Conservation (phyloP, 2,888 invertebrate species). For the Tipula lateralis region DNA sequence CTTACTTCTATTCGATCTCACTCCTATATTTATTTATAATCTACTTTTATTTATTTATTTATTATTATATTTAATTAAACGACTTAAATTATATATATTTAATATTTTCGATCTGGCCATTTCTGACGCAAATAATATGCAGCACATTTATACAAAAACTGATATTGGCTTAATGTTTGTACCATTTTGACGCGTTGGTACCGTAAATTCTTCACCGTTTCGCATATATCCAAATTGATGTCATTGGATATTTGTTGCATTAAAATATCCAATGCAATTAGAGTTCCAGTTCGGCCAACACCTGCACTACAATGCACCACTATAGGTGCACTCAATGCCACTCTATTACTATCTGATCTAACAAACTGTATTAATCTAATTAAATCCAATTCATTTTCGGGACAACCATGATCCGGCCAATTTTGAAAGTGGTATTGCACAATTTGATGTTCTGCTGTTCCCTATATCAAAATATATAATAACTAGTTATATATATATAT, state of each 20-base stretch:
- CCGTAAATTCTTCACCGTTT: conserved; percentile 62
- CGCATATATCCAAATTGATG: conserved; percentile 59
- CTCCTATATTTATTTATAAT: too few species aligned
- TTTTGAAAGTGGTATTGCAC: conserved; percentile 65
- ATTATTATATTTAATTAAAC: too few species aligned
- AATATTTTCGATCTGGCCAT: not conserved
- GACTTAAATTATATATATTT: not conserved
- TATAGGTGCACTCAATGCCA: conserved; percentile 52
- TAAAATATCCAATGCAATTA: conserved; percentile 65
- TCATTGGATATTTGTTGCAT: conserved; percentile 59
- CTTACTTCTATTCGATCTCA: too few species aligned
- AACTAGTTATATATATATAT: too few species aligned
- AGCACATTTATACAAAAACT: conserved; percentile 41
- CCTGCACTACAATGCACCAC: conserved; percentile 61
- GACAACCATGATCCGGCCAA: conserved; percentile 71
- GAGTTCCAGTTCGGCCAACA: conserved; percentile 71
- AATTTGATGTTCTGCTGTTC: conserved; percentile 45
- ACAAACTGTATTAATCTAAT: conserved; percentile 59
- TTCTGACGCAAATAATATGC: not conserved
- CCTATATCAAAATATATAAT: not conserved
- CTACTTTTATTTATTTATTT: too few species aligned
- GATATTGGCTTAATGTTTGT: conserved; percentile 59
- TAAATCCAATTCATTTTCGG: conserved; percentile 55
- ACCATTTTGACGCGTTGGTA: conserved; percentile 69
- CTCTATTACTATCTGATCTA: conserved; percentile 42